A percentile compares a stretch with the other conserved stretches of the same genome.
Conservation (phyloP, 2,797 vertebrate species). For the Mus minutoides region DNA sequence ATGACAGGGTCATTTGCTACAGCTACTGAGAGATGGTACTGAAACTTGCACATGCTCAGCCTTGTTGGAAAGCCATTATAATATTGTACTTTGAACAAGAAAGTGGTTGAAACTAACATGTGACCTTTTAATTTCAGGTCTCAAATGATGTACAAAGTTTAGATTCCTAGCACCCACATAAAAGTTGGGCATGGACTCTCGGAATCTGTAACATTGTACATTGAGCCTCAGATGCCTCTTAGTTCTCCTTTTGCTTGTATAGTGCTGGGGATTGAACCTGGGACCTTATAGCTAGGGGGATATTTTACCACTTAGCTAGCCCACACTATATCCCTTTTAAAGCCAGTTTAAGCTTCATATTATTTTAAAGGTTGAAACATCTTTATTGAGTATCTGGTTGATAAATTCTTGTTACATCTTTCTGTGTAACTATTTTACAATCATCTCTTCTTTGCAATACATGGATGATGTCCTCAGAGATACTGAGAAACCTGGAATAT, state of each 20-base stretch:
- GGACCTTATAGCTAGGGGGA: too few relatives aligned
- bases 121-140: not conserved
- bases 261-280: not conserved
- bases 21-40: not conserved
- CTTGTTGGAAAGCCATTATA: not conserved
- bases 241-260: not conserved
- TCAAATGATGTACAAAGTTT: not conserved
- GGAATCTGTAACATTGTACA: not conserved
- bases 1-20: not conserved
- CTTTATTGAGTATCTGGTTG: not conserved
- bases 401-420: conserved; percentile 2
- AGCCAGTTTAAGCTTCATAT: not conserved
- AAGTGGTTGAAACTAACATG: not conserved
- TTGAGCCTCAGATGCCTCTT: not conserved
- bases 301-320: not conserved
- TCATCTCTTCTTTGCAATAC: not conserved
- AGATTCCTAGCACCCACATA: not conserved
- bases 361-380: not conserved
- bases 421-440: not conserved
- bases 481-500: not conserved
- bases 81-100: not conserved
- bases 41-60: not conserved
- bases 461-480: not conserved
- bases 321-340: not conserved
- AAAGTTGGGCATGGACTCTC: not conserved